Evolutionary conservation across 2,888 invertebrate species (phyloP).

Genomic region (Trachelus stipa): DNA sequence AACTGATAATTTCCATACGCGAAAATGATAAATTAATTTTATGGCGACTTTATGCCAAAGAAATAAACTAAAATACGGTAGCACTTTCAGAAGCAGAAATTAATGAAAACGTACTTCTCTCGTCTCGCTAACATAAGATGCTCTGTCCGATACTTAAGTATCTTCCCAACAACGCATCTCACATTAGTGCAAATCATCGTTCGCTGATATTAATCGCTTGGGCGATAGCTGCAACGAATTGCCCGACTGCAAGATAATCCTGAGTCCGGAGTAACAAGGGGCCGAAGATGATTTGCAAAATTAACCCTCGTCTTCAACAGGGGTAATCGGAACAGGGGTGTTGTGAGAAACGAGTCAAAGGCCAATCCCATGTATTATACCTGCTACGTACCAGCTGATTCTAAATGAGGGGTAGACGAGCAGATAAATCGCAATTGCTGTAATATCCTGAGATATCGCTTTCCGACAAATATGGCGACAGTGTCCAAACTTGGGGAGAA

Average conservation of each 20-base stretch:
- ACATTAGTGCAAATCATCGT: conserved; percentile 39
- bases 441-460: not conserved
- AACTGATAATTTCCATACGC: not conserved
- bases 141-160: not conserved
- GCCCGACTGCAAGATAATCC: conserved; percentile 52
- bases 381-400: not conserved
- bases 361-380: not conserved
- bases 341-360: not conserved
- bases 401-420: not conserved
- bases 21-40: not conserved
- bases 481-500: not conserved
- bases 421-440: not conserved
- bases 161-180: not conserved
- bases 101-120: not conserved
- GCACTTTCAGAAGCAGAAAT: not conserved
- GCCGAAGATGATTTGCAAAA: conserved; percentile 63
- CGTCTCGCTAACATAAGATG: not conserved
- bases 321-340: not conserved
- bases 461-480: not conserved
- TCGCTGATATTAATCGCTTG: conserved; percentile 37
- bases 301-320: conserved; percentile 44
- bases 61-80: not conserved
- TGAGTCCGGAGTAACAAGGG: conserved; percentile 45
- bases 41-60: not conserved
- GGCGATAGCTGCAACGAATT: conserved; percentile 26